Evolutionary conservation across 1,140 invertebrate genomes (phyloP).

Genomic region (Caenorhabditis latens): DNA sequence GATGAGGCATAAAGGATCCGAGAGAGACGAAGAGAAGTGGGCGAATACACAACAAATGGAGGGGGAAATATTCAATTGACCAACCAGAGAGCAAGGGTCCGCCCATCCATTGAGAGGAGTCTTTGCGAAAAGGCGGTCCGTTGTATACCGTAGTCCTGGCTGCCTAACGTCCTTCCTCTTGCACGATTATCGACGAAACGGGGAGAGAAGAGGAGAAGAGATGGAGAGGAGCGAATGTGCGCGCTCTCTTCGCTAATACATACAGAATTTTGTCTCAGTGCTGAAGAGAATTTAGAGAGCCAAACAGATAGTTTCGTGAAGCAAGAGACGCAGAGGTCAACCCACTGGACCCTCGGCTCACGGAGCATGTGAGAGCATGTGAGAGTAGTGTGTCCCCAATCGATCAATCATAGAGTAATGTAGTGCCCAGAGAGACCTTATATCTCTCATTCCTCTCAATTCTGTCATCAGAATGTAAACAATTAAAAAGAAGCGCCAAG

Average conservation of each 20-base stretch:
- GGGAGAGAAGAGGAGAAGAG: background rate
- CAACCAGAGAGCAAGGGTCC: no score
- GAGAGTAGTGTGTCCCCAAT: no score
- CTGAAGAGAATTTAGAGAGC: background rate
- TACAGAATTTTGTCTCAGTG: background rate
- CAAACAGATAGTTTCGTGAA: background rate
- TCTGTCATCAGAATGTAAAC: background rate
- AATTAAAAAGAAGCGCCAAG: background rate
- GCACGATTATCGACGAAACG: background rate
- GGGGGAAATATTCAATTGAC: no score
- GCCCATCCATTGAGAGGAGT: background rate
- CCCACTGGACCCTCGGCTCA: background rate
- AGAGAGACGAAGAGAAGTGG: background rate
- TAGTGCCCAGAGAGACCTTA: background rate
- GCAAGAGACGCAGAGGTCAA: background rate
- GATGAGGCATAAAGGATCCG: no score
- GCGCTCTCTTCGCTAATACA: no score
- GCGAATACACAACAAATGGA: background rate
- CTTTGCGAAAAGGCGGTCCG: background rate
- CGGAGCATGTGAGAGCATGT: background rate
- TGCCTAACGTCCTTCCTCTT: background rate
- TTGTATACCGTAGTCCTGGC: background rate
- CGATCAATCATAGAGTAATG: constrained; percentile 46
- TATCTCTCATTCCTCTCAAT: background rate
- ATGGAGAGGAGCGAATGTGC: background rate